Evolutionary conservation across 2,113 vertebrate species (phyloP).

Genomic region (Motacilla tschutschensis): DNA sequence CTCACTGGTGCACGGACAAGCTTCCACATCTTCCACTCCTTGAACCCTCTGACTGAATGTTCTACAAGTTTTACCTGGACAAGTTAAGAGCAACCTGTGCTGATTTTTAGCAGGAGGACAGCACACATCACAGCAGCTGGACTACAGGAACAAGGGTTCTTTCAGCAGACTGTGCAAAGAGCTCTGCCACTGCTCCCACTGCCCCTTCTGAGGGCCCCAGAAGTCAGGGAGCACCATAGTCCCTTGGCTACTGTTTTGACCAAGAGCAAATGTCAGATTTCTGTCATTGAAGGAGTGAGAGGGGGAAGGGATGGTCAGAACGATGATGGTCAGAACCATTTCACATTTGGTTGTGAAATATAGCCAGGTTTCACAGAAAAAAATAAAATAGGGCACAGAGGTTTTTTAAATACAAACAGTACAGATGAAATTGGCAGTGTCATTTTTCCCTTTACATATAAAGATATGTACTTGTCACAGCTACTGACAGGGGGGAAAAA

Average conservation of each 20-base stretch:
- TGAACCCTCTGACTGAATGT: background rate
- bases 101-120: background rate
- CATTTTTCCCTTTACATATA: background rate
- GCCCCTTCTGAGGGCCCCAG: background rate
- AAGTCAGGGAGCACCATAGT: rapidly evolving
- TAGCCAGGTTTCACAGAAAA: background rate
- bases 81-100: background rate
- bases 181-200: background rate
- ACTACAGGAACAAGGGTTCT: background rate
- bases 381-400: background rate
- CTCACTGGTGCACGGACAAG: background rate
- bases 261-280: background rate
- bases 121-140: background rate
- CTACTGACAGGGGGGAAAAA: background rate
- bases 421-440: background rate
- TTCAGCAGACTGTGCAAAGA: background rate
- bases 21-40: background rate
- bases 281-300: background rate
- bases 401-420: background rate
- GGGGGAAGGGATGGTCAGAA: background rate
- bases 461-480: background rate
- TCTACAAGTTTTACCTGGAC: background rate
- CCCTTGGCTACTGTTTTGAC: background rate
- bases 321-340: background rate
- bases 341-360: background rate